phyloP scores from a whole-genome alignment of 37 sponge, comb jelly and placozoan genomes.

The Bolinopsis microptera region DNA sequence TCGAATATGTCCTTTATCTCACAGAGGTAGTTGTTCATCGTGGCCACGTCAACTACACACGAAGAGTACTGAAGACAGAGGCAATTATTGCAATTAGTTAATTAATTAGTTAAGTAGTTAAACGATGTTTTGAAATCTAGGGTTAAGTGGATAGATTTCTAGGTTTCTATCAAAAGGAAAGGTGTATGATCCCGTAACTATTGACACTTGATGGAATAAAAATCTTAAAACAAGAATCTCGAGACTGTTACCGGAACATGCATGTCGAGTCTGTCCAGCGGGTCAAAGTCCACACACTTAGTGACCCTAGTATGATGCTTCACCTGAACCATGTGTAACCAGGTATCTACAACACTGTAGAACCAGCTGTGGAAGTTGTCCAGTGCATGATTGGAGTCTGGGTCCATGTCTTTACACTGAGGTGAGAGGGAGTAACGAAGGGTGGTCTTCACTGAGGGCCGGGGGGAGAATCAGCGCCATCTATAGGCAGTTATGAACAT shows the following conservation, averaged over 20 bases:
- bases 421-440: not conserved
- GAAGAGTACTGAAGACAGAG: not conserved
- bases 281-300: constrained; percentile 3
- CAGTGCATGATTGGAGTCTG: not conserved
- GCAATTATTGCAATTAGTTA: too few species aligned
- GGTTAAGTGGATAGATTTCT: too few species aligned
- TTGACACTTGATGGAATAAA: too few species aligned
- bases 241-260: constrained; percentile 28
- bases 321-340: constrained; percentile 14
- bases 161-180: too few species aligned
- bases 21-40: constrained; percentile 25
- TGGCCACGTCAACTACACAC: constrained; percentile 7
- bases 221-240: too few species aligned
- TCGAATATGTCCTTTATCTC: constrained; percentile 34
- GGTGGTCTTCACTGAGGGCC: too few species aligned
- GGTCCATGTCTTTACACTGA: not conserved
- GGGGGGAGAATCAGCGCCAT: too few species aligned
- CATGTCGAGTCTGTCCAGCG: not conserved
- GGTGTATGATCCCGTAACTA: too few species aligned
- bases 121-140: too few species aligned
- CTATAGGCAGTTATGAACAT: too few species aligned
- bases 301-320: not conserved
- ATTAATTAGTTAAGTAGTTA: too few species aligned
- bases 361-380: constrained; percentile 48
- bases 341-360: constrained; percentile 7